Base-by-base conservation (phyloP, 2,888 invertebrate species). In the Cremastinae sp. region DNA sequence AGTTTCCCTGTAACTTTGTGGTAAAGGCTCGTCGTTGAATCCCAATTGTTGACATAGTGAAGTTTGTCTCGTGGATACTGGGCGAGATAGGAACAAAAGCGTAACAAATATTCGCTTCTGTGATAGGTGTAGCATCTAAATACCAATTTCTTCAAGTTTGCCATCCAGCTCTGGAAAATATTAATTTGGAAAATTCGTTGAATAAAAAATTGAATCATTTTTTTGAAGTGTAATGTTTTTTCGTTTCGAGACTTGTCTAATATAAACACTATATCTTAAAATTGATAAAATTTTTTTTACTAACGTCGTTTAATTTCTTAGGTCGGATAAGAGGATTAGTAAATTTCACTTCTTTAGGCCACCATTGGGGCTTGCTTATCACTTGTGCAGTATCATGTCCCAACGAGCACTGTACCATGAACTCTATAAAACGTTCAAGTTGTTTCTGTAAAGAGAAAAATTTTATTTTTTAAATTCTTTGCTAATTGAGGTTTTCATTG, bases 331-430 rank as follows among this genome's bases (percentile, higher is more conserved):
- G 91, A 14, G 94, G 94, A 86, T 93, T 93, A 47, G 92, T 91
- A 87, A 94, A 94, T 59, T 90, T 90, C 2, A 94, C 91, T 87
- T 93, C 92, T 82, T 91, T 90, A 7, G 94, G 94, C 94, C 94
- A 94, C 94, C 94, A 94, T 78, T 92, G 92, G 16, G 94, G 94
- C 85, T 93, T 92, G 83, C 83, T 90, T 86, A 89, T 90, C 39
- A 90, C 90, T 83, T 91, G 91, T 37, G 90, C 91, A 16, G 91
- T 92, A 81, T 93, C 92, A 84, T 93, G 93, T 58, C 94, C 94
- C 90, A 93, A 91, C 55, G 94, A 94, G 90, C 94, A 94, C 86
- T 94, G 93, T 81, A 94, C 93, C 94, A 94, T 94, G 87, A 94
- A 94, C 78, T 94, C 93, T 84, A 94, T 93, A 87, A 94, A 94